Evolutionary conservation across 2,797 vertebrate genomes (phyloP).

Genomic region (Anguilla anguilla): DNA sequence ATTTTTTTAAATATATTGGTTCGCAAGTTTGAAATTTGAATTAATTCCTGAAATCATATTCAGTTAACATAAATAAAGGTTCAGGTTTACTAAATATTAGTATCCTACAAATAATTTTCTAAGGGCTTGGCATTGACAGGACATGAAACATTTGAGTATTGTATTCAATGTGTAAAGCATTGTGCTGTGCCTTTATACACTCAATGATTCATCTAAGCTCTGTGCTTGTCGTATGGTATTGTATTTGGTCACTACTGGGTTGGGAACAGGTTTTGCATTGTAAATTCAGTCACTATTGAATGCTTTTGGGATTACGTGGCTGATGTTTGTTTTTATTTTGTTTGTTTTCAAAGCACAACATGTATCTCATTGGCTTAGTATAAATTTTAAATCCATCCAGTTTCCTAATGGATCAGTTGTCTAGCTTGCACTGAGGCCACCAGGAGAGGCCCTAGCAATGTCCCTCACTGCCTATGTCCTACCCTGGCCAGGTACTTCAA

Average conservation of each 20-base stretch:
- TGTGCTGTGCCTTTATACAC: not conserved
- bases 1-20: not conserved
- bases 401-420: slow-evolving; percentile 2
- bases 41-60: not conserved
- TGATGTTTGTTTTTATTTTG: not conserved
- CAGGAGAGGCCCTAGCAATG: not conserved
- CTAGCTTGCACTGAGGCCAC: not conserved
- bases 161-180: not conserved
- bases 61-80: not conserved
- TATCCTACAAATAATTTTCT: not conserved
- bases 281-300: not conserved
- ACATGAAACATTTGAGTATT: not conserved
- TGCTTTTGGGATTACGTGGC: not conserved
- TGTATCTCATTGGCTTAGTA: not conserved
- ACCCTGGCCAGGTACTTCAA: not conserved
- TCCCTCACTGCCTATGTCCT: not conserved
- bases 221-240: not conserved
- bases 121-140: not conserved
- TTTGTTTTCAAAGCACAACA: not conserved
- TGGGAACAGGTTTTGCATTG: not conserved
- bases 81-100: not conserved
- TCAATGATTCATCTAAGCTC: not conserved
- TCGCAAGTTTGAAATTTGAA: not conserved
- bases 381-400: not conserved
- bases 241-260: not conserved